Evolutionary conservation across 2,888 invertebrate genomes (phyloP).

Genomic region (Cryptophagus acutangulus): DNA sequence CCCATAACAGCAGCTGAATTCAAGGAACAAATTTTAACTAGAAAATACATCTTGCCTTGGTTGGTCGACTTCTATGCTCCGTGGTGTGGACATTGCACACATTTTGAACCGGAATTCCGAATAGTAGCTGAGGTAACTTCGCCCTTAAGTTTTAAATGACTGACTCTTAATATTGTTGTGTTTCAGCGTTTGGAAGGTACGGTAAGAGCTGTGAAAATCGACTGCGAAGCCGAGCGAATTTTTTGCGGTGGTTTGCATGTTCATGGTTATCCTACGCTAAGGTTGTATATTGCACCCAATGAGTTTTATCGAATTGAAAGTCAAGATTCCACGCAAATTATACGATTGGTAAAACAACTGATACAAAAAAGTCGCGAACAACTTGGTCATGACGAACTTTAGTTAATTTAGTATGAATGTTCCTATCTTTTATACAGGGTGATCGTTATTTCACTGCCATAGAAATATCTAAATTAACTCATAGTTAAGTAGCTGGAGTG

Average conservation of each 20-base stretch:
- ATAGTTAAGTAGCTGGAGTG: too few relatives aligned
- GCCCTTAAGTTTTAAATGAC: neutral
- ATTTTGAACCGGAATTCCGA: slow-evolving; percentile 65
- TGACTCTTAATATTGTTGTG: slow-evolving; percentile 7
- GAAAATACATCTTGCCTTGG: slow-evolving; percentile 48
- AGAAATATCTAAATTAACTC: slow-evolving; percentile 1
- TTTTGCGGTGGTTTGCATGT: slow-evolving; percentile 54
- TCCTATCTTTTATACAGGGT: neutral
- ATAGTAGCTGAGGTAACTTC: slow-evolving; percentile 48
- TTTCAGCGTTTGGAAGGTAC: slow-evolving; percentile 51
- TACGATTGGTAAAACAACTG: slow-evolving; percentile 24
- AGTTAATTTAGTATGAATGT: slow-evolving; percentile 11
- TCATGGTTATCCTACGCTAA: slow-evolving; percentile 57
- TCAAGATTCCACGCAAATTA: slow-evolving; percentile 24
- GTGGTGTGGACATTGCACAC: slow-evolving; percentile 61
- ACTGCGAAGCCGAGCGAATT: slow-evolving; percentile 56
- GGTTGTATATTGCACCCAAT: slow-evolving; percentile 47
- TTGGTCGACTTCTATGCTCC: slow-evolving; percentile 65
- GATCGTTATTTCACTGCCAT: neutral
- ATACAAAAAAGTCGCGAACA: slow-evolving; percentile 19
- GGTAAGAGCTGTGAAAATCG: slow-evolving; percentile 58
- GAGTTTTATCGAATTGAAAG: slow-evolving; percentile 35
- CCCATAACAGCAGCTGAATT: slow-evolving; percentile 48
- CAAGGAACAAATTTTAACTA: slow-evolving; percentile 49
- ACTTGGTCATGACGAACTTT: slow-evolving; percentile 29